Conservation (phyloP, 2,888 invertebrate genomes). For the Coenonympha arcania region DNA sequence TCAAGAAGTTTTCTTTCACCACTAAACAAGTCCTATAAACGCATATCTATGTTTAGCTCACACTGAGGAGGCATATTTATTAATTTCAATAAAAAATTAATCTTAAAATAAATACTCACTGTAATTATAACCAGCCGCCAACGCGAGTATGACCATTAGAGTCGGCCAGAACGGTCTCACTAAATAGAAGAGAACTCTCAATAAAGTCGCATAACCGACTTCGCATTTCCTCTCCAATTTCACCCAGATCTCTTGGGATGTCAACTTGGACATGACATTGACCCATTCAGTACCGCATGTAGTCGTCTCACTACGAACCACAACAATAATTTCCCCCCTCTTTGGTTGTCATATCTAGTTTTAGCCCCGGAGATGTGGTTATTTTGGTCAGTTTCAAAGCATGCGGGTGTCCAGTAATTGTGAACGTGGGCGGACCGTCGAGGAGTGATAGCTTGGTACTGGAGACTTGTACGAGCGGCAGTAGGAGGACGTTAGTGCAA, state of each 20-base stretch:
- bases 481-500: slow-evolving; percentile 49
- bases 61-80: no score
- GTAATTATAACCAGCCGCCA: slow-evolving; percentile 47
- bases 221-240: slow-evolving; percentile 61
- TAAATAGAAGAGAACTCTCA: slow-evolving; percentile 55
- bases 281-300: slow-evolving; percentile 58
- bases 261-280: slow-evolving; percentile 47
- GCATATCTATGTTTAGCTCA: no score
- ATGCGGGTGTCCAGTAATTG: slow-evolving; percentile 49
- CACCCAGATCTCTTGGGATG: slow-evolving; percentile 54
- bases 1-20: no score
- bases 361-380: slow-evolving; percentile 53
- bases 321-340: slow-evolving; percentile 44
- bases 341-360: slow-evolving; percentile 41
- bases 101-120: no score
- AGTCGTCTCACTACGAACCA: slow-evolving; percentile 47
- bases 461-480: slow-evolving; percentile 49
- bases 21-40: no score
- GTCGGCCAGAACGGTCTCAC: slow-evolving; percentile 53
- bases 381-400: slow-evolving; percentile 52
- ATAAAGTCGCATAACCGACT: slow-evolving; percentile 53
- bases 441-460: slow-evolving; percentile 47
- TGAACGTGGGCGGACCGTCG: slow-evolving; percentile 48
- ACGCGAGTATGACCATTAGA: slow-evolving; percentile 43
- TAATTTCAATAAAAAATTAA: no score